A percentile compares a stretch with the other conserved stretches of the same genome.
These are phyloP conservation scores for Linurgus olivaceus DNA, from an alignment of 2,797 vertebrate species.

Conservation along the genomic window DNA sequence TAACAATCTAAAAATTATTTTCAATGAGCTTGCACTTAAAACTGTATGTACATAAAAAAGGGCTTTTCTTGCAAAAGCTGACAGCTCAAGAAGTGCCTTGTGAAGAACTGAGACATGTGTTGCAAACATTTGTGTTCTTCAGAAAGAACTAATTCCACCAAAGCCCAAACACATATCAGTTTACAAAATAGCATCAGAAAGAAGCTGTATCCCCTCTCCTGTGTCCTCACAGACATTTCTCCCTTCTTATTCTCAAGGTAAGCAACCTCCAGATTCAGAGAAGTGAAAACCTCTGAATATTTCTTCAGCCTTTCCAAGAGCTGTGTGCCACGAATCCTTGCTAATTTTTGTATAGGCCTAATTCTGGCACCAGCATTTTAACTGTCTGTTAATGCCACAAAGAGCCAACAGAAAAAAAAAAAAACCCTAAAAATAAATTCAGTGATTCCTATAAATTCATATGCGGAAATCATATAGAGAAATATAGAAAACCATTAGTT, in stretches of 20 bases:
- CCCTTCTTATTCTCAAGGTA: neutral
- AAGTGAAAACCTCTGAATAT: neutral
- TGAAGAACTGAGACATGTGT: neutral
- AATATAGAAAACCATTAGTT: neutral
- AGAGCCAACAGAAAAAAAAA: neutral
- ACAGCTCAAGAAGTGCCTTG: neutral
- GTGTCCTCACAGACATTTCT: neutral
- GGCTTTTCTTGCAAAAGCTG: neutral
- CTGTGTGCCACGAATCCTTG: neutral
- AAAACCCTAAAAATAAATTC: neutral
- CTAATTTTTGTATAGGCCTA: neutral
- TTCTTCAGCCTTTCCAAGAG: neutral
- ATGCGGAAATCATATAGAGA: neutral
- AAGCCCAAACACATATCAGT: neutral
- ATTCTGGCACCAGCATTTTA: neutral
- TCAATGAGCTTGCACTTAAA: neutral
- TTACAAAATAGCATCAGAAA: neutral
- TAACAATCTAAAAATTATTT: neutral
- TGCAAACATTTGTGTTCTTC: neutral
- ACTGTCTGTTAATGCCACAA: neutral
- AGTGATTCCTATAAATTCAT: neutral
- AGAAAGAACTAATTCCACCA: neutral
- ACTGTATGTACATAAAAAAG: accelerated
- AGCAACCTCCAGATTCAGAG: neutral
- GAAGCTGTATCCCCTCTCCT: neutral